phyloP scores from a whole-genome alignment of 2,797 vertebrate species.

The Echiichthys vipera region DNA sequence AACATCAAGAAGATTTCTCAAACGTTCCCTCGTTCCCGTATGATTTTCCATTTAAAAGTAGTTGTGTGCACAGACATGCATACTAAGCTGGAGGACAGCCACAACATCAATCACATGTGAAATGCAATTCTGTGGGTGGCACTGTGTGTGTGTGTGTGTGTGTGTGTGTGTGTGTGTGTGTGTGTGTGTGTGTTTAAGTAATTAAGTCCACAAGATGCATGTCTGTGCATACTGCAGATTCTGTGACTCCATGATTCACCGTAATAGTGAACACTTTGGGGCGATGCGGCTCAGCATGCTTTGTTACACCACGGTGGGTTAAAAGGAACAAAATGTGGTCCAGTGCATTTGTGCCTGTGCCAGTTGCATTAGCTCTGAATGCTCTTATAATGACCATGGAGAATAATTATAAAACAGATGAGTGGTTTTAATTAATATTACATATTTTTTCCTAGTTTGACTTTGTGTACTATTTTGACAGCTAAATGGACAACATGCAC shows the following conservation, averaged over 20 bases:
- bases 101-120: conserved; percentile 22
- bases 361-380: not conserved
- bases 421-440: conserved; percentile 2
- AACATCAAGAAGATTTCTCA: conserved; percentile 1
- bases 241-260: conserved; percentile 22
- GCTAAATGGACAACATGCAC: conserved; percentile 4
- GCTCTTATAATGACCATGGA: not conserved
- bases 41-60: conserved; percentile 16
- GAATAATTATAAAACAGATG: not conserved
- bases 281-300: not conserved
- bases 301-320: not conserved
- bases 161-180: conserved; percentile 1
- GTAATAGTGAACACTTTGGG: not conserved
- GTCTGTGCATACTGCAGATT: conserved; percentile 16
- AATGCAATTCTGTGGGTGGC: conserved; percentile 6
- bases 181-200: conserved; percentile 18
- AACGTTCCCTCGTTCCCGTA: not conserved
- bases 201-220: conserved; percentile 6
- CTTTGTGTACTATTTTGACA: conserved; percentile 12
- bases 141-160: not conserved
- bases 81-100: conserved; percentile 13
- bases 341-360: not conserved
- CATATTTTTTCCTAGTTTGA: conserved; percentile 1
- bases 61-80: conserved; percentile 9
- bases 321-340: not conserved